Evolutionary conservation across 2,888 invertebrate genomes (phyloP), one percentile per base, ranked within the genome.

Genomic region (Rotaria magnacalcarata): DNA sequence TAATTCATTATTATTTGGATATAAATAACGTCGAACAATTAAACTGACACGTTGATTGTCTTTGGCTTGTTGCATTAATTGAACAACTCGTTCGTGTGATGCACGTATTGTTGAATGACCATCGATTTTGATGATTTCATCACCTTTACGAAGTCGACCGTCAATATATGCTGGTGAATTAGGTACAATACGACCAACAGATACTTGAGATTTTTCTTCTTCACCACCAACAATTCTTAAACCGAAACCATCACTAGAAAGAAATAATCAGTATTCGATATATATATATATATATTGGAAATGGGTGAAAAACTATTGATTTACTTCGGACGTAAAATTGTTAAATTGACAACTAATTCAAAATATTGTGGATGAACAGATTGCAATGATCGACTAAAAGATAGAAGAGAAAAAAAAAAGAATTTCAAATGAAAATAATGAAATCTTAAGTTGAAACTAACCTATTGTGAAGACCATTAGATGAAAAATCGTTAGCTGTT

Each of bases 211-310:
- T 87, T 96, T 96, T 92, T 98, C 97, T 92, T 98, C 98, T 0
- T 96, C 96, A 75, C 99, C 99, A 47, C 98, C 98, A 58, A 98
- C 96, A 90, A 99, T 96, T 87, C 98, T 93, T 92, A 99, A 99
- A 14, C 98, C 99, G 92, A 99, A 99, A 4, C 98, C 98, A 86
- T 80, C 80, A 47, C 67, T 67, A 67, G 16, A 2, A 27, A 16
- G 34, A 16, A 34, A 67, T 11, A 67, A 34, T 34, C 14, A 50
- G 8, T 50, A 50, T 50, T 8, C 50, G 14, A 11, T 56, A 6
- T 24, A 56, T 8, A 7, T 19, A 11, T 56, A 6, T 24, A 56
- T 8, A 7, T 19, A 19, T 3, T 4, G 4, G 19, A 54, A 56
- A 0, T 7, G 14, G 8, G 21, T 52, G 0, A 52, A 52, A 54